A percentile compares a stretch with the other conserved stretches of the same genome.
Evolutionary conservation across 2,888 invertebrate species (phyloP).

Genomic region (Anthoptus insignis): DNA sequence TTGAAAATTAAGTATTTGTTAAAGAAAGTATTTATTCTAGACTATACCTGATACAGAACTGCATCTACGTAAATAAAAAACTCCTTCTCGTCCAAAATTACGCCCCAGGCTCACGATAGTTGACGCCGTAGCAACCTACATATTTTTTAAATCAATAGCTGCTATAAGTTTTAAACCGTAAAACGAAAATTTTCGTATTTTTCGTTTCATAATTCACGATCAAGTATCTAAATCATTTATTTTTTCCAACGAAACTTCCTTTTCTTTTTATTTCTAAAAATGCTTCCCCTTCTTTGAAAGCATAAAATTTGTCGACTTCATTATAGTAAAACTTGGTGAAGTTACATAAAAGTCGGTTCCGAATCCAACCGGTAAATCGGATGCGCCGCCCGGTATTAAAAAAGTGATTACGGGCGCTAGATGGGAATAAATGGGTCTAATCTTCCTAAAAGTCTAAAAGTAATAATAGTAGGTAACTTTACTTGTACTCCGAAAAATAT

Average conservation of each 20-base stretch:
- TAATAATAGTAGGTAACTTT: too few relatives aligned
- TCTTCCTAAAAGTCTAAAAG: not conserved
- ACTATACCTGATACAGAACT: too few relatives aligned
- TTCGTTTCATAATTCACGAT: not conserved
- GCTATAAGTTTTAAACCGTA: not conserved
- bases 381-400: constrained; percentile 1
- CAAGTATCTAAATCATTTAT: not conserved
- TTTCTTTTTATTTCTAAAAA: constrained; percentile 8
- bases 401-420: constrained; percentile 33
- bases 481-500: too few relatives aligned
- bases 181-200: not conserved
- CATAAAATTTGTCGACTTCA: constrained; percentile 25
- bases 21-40: too few relatives aligned
- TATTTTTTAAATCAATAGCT: not conserved
- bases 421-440: not conserved
- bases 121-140: not conserved
- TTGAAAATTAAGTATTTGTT: too few relatives aligned
- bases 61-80: too few relatives aligned
- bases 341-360: constrained; percentile 4
- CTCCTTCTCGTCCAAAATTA: too few relatives aligned
- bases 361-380: constrained; percentile 3
- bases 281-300: constrained; percentile 3
- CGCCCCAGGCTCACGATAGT: too few relatives aligned
- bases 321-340: constrained; percentile 13
- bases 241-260: not conserved